phyloP scores from a whole-genome alignment of 2,113 vertebrate species.

The Clinocottus analis region DNA sequence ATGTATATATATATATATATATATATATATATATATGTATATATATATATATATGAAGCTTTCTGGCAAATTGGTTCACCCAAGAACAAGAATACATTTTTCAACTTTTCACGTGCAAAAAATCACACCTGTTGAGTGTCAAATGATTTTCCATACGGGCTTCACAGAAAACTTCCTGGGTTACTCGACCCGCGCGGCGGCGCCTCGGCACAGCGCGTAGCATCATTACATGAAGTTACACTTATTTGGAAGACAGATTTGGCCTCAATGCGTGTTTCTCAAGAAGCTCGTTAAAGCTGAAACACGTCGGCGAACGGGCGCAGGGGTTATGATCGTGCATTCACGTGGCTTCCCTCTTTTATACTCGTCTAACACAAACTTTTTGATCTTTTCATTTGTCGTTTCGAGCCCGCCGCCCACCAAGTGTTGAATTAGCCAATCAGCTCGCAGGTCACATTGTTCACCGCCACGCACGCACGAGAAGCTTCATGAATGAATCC shows the following conservation, averaged over 20 bases:
- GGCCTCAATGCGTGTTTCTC: background rate
- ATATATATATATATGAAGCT: too few species aligned
- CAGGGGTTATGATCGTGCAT: background rate
- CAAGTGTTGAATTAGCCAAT: background rate
- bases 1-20: too few species aligned
- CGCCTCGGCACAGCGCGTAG: background rate
- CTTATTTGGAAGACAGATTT: background rate
- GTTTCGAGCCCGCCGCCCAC: background rate
- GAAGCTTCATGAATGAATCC: constrained; percentile 23
- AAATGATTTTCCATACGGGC: background rate
- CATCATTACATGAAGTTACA: background rate
- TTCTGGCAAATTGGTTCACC: background rate
- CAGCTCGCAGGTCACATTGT: background rate
- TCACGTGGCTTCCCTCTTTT: background rate
- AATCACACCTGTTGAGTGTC: background rate
- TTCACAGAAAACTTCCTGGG: background rate
- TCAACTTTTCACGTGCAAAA: background rate
- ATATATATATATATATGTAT: too few species aligned
- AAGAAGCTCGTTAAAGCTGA: background rate
- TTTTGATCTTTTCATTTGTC: background rate
- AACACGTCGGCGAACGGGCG: background rate
- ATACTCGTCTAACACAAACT: background rate
- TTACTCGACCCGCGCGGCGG: background rate
- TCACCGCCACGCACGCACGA: background rate
- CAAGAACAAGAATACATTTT: background rate